Percentiles rank a stretch among this genome's conserved stretches.
Evolutionary conservation across 2,888 invertebrate genomes (phyloP).

Genomic region (Torymus aiolomorphi): DNA sequence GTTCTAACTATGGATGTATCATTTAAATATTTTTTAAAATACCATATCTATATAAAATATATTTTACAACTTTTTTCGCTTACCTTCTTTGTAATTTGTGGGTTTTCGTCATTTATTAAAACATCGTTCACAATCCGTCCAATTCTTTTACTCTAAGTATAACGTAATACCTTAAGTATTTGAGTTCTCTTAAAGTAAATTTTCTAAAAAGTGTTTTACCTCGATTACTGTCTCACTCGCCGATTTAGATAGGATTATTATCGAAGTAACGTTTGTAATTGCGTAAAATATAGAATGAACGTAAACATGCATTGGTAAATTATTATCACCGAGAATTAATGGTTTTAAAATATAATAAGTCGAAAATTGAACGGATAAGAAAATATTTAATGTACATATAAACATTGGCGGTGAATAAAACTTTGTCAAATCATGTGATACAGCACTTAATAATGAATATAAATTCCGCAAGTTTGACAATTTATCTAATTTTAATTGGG

Average conservation of each 20-base stretch:
- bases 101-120: neutral
- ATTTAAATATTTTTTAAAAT: neutral
- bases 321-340: neutral
- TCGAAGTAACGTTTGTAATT: neutral
- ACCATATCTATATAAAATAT: neutral
- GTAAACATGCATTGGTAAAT: neutral
- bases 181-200: neutral
- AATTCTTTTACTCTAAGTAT: conserved; percentile 8
- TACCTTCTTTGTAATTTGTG: neutral
- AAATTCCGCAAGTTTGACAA: neutral
- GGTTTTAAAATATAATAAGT: neutral
- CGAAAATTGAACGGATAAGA: neutral
- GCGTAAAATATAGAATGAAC: neutral
- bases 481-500: neutral
- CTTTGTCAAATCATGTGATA: neutral
- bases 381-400: neutral
- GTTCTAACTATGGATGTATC: neutral
- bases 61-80: too few species aligned
- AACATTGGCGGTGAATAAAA: conserved; percentile 35
- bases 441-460: neutral
- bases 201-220: neutral
- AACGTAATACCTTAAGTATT: neutral
- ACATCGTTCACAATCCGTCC: conserved; percentile 1
- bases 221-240: neutral
- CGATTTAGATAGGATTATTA: neutral